These are phyloP conservation scores for Apostichopus leukothele DNA, from an alignment of 53 echinoderm and acorn worm genomes.

Conservation along the genomic window DNA sequence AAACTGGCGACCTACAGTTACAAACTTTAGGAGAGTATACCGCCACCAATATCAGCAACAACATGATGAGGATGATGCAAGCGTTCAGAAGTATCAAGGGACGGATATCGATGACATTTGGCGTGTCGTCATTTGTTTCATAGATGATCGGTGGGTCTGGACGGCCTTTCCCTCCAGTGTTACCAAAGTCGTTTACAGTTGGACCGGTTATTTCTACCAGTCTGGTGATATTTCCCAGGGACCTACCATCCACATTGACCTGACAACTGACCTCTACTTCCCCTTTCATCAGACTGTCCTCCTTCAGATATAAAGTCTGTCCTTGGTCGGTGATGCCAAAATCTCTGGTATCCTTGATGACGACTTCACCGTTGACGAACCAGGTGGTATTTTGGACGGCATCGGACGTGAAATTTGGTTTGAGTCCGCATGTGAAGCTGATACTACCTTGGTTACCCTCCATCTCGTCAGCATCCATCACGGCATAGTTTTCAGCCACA, in stretches of 20 bases:
- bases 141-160: slow-evolving; percentile 41
- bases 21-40: slow-evolving; percentile 72
- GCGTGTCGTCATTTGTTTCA: neutral
- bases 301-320: slow-evolving; percentile 65
- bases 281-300: slow-evolving; percentile 48
- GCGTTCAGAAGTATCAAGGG: slow-evolving; percentile 63
- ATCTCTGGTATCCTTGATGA: slow-evolving; percentile 53
- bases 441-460: slow-evolving; percentile 4
- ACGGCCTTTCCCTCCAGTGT: slow-evolving; percentile 35
- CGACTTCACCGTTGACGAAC: slow-evolving; percentile 66
- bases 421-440: slow-evolving; percentile 73
- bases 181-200: neutral
- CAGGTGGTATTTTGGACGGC: slow-evolving; percentile 69
- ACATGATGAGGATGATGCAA: slow-evolving; percentile 64
- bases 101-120: slow-evolving; percentile 58
- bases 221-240: slow-evolving; percentile 61
- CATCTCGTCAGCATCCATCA: slow-evolving; percentile 22
- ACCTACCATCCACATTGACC: slow-evolving; percentile 57
- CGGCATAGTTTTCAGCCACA: slow-evolving; percentile 17
- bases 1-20: slow-evolving; percentile 43
- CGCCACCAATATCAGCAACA: slow-evolving; percentile 73
- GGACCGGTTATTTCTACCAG: slow-evolving; percentile 40
- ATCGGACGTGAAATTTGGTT: slow-evolving; percentile 58
- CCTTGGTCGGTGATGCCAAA: slow-evolving; percentile 60
- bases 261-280: slow-evolving; percentile 64